phyloP scores from a whole-genome alignment of 1,140 invertebrate genomes.

The Pseudomyrmex gracilis region DNA sequence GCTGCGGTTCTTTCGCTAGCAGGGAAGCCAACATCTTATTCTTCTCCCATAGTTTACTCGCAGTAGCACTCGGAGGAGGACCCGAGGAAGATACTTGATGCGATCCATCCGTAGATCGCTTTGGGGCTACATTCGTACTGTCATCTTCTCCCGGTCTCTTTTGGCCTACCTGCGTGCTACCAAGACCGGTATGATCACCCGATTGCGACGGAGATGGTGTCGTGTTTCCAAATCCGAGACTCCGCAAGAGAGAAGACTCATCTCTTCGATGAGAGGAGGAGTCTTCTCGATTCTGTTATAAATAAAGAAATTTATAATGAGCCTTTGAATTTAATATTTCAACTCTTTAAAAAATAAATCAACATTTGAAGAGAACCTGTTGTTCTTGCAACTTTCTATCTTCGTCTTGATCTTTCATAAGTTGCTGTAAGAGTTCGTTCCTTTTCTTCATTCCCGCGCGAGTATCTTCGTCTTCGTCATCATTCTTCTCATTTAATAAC shows the following conservation, averaged over 20 bases:
- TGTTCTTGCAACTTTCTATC: constrained; percentile 80
- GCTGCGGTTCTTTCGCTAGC: constrained; percentile 91
- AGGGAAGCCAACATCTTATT: constrained; percentile 95
- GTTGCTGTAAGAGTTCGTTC: constrained; percentile 92
- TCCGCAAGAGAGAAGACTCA: constrained; percentile 87
- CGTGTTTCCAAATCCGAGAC: constrained; percentile 87
- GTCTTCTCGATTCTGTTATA: constrained; percentile 68
- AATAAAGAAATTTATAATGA: neutral
- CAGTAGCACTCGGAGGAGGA: constrained; percentile 82
- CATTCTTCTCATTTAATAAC: constrained; percentile 94
- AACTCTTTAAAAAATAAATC: no score
- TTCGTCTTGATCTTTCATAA: constrained; percentile 89
- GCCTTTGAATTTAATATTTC: no score
- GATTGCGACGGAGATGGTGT: constrained; percentile 85
- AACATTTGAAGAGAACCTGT: constrained; percentile 65
- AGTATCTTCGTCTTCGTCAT: constrained; percentile 90
- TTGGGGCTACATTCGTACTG: constrained; percentile 86
- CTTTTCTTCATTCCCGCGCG: constrained; percentile 87
- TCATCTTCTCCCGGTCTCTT: constrained; percentile 89
- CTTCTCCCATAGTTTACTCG: constrained; percentile 91
- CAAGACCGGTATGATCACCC: constrained; percentile 76
- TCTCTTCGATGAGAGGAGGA: constrained; percentile 69
- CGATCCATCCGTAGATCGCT: constrained; percentile 85
- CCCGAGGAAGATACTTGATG: constrained; percentile 85
- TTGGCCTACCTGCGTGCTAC: constrained; percentile 86